Conservation (phyloP, 2,888 invertebrate species). For the Unio delphinus region DNA sequence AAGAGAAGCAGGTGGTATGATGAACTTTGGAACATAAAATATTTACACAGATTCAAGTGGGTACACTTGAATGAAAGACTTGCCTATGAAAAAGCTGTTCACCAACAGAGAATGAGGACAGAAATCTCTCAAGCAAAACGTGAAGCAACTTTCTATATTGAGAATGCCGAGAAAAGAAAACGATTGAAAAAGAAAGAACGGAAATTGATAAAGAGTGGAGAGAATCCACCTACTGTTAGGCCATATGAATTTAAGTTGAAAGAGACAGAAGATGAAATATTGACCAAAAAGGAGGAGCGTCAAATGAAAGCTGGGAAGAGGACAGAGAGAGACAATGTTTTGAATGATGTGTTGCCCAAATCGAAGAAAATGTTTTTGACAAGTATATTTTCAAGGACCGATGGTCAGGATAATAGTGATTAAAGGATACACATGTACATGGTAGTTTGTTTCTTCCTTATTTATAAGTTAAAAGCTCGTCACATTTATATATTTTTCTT, state of each 20-base stretch:
- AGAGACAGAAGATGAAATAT: slow-evolving; percentile 59
- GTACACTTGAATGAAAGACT: slow-evolving; percentile 92
- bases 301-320: slow-evolving; percentile 6
- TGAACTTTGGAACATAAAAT: slow-evolving; percentile 96
- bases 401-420: slow-evolving; percentile 14
- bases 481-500: too few relatives aligned
- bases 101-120: slow-evolving; percentile 86
- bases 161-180: slow-evolving; percentile 78
- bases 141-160: slow-evolving; percentile 88
- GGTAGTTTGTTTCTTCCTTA: too few relatives aligned
- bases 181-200: slow-evolving; percentile 49
- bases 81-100: slow-evolving; percentile 91
- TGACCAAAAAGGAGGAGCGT: slow-evolving; percentile 30
- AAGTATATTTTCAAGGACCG: slow-evolving; percentile 54
- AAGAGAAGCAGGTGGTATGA: slow-evolving; percentile 80
- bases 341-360: slow-evolving; percentile 6
- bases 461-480: too few relatives aligned
- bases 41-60: slow-evolving; percentile 95
- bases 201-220: slow-evolving; percentile 30
- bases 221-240: slow-evolving; percentile 12
- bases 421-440: not conserved
- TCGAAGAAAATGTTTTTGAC: slow-evolving; percentile 46
- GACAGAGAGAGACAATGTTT: not conserved
- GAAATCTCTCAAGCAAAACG: slow-evolving; percentile 90
- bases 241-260: slow-evolving; percentile 43